Evolutionary conservation across 1,140 invertebrate species (phyloP), one percentile per base, ranked within the genome.

Genomic region (Gryon sp.): DNA sequence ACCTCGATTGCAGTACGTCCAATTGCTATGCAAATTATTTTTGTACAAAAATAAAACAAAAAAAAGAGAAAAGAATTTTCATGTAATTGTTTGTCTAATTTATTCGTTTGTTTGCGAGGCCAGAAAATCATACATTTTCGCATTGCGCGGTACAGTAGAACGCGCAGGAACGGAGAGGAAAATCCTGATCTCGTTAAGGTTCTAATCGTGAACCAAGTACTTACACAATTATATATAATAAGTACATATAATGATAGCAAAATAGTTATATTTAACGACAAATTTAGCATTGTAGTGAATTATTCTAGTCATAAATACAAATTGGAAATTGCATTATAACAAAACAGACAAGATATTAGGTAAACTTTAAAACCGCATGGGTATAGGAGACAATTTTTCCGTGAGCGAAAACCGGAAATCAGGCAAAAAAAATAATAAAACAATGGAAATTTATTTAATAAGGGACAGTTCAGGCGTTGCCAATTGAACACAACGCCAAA

Each of bases 171-270:
- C 80, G 81, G 79, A 80, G 82, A 83, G 74, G 76, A 83, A 77
- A 83, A 81, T 72, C 77, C 79, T 81, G 79, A 84, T 82, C 83
- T 83, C 79, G 76, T 69, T 65, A 50, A 82, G 59, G 84, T 85
- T 87, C 83, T 77, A 84, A 80, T 46, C 79, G 84, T 79, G 84
- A 87, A 85, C 85, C 84, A 82, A 83, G 69, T 84, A 83, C 62
- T 83, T 69, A 74, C 34, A 76, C 78, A 75, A 80, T 66, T 76
- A 82, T 76, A 69, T 59, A 65, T 63, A 73, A 80, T 80, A 83
- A 77, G 81, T 76, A 80, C 79, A 84, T 59, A 78, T 78, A 75
- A 80, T 79, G 55, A 78, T 62, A 79, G 48, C 72, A 59, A 50
- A 75, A 80, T 74, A 73, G 76, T 80, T n/a, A 78, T 80, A 83